Evolutionary conservation across 30 jellyfish, hydroid and myxozoan species (phyloP), one percentile per base, ranked within the genome.

Genomic region (Haliclystus octoradiatus): DNA sequence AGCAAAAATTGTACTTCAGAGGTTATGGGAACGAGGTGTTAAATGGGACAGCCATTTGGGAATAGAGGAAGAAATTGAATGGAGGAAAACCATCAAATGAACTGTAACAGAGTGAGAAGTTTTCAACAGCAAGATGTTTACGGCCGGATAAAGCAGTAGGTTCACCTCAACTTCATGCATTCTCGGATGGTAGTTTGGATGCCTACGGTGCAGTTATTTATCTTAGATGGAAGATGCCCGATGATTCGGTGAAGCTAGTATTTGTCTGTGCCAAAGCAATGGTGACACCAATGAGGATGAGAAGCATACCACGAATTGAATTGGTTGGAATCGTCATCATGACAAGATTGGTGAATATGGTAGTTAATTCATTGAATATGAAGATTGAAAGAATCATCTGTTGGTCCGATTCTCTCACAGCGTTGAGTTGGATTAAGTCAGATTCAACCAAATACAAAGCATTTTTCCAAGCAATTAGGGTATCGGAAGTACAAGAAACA

Each of bases 391-490:
- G 26, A 74, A 63, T 47, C 26, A 32, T 63, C 5, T 74, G 46
- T 70, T 74, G 85, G 85, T 63, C 76, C 34, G 85, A 74, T 51
- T 63, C 64, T 33, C 63, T 30, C 5, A 63, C 34, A 32, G 85
- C 78, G 14, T 66, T 72, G n/a, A 65, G 66, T 7, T 72, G 75
- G 83, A 72, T 72, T 32, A 72, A 60, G 31, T 52, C n/a, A n/a
- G n/a, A n/a, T n/a, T n/a, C n/a, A n/a, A n/a, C n/a, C n/a, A n/a
- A n/a, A n/a, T n/a, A n/a, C 50, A 4, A 47, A n/a, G n/a, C n/a
- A 74, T 63, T 47, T 47, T 46, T 29, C 78, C 49, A 28, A 69
- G 23, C 29, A 34, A 34, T 63, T 65, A 34, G 85, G 51, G 78
- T 74, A 34, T 57, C n/a, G 34, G 34, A 47, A 28, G 47, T 62